Percentiles rank a stretch among this genome's conserved stretches.
These are phyloP conservation scores for Anthopleura sola DNA, from an alignment of 64 coral and sea anemone species.

Conservation along the genomic window DNA sequence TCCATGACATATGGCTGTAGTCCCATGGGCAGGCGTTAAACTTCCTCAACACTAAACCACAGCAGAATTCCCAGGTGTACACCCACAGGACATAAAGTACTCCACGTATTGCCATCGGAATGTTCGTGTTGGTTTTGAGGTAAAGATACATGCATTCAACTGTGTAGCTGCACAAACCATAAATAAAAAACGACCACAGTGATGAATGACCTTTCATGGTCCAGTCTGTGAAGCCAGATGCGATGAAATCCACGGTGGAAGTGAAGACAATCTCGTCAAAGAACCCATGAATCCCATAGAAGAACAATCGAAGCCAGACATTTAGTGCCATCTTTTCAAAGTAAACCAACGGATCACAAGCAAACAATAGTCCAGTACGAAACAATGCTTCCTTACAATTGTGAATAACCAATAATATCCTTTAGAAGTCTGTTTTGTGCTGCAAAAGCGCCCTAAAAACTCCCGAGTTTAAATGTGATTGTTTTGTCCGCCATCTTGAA, in stretches of 20 bases:
- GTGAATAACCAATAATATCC: too few species aligned
- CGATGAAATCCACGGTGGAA: conserved; percentile 32
- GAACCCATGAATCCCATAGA: conserved; percentile 48
- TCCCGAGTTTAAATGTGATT: too few species aligned
- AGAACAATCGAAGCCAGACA: conserved; percentile 29
- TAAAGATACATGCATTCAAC: conserved; percentile 28
- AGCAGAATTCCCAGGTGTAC: conserved; percentile 39
- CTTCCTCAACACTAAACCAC: conserved; percentile 6
- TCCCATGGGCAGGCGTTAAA: conserved; percentile 49
- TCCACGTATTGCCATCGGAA: conserved; percentile 30
- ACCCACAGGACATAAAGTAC: conserved; percentile 29
- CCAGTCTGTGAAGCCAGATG: conserved; percentile 40
- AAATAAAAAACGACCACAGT: conserved; percentile 43
- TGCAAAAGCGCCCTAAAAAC: too few species aligned
- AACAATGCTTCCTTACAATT: not conserved
- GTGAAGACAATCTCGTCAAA: conserved; percentile 57
- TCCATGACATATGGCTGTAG: conserved; percentile 30
- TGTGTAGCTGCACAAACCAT: conserved; percentile 37
- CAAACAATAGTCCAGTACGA: not conserved
- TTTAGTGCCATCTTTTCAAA: not conserved
- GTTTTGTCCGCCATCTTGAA: too few species aligned
- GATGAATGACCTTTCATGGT: conserved; percentile 45
- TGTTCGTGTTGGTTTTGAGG: conserved; percentile 7
- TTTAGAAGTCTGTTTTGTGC: too few species aligned
- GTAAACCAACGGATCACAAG: not conserved